phyloP scores from a whole-genome alignment of 2,113 vertebrate species.

The Gallinago media region DNA sequence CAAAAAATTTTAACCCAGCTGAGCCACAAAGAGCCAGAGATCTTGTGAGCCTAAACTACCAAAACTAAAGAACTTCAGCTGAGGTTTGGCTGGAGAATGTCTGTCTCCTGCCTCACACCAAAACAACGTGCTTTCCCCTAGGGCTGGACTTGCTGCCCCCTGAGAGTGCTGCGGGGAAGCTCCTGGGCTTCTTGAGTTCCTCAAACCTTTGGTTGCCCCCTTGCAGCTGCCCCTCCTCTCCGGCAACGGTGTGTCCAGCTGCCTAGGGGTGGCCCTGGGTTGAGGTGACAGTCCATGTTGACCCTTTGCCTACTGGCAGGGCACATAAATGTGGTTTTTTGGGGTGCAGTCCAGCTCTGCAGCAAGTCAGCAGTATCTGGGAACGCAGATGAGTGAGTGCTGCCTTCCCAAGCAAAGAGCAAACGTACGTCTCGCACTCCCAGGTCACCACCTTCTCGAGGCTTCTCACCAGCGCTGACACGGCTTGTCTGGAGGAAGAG shows the following conservation, averaged over 20 bases:
- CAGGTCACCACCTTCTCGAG: constrained; percentile 96
- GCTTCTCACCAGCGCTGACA: constrained; percentile 87
- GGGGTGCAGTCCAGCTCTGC: not conserved
- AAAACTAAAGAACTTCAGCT: not conserved
- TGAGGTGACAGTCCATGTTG: not conserved
- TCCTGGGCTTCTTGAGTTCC: fast-evolving
- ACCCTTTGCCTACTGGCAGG: not conserved
- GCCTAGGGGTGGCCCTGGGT: not conserved
- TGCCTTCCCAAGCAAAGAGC: not conserved
- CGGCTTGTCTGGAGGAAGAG: constrained; percentile 67
- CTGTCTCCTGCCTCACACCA: not conserved
- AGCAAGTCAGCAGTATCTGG: not conserved
- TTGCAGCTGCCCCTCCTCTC: not conserved
- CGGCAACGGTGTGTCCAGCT: not conserved
- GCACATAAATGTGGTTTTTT: fast-evolving
- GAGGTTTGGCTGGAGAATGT: not conserved
- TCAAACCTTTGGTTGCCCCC: not conserved
- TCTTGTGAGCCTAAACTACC: not conserved
- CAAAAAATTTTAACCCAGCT: not conserved
- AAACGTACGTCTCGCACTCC: not conserved
- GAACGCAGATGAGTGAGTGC: not conserved
- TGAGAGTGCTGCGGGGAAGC: not conserved
- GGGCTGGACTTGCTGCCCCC: not conserved
- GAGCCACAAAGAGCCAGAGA: not conserved
- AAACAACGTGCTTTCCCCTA: not conserved